These are phyloP conservation scores for Cladorhizidae sp. DNA, from an alignment of 37 sponge, comb jelly and placozoan species.

Conservation along the genomic window DNA sequence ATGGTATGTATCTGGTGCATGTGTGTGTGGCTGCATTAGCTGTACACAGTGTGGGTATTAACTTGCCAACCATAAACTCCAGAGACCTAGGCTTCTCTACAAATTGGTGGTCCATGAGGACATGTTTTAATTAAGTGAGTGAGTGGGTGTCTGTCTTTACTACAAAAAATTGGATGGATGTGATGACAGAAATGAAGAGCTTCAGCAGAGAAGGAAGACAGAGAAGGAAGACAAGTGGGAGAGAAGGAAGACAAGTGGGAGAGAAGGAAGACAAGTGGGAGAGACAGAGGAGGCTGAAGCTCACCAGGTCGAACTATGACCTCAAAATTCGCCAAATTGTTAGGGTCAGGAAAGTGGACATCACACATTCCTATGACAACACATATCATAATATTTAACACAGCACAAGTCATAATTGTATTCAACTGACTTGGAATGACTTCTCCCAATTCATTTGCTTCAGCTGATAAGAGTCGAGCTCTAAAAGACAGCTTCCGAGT, in stretches of 20 bases:
- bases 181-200: no score
- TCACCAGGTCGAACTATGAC: conserved; percentile 65
- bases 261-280: neutral
- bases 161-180: no score
- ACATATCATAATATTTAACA: neutral
- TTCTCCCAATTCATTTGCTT: conserved; percentile 64
- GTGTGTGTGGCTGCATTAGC: no score
- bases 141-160: no score
- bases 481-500: conserved; percentile 59
- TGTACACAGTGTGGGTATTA: no score
- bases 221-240: neutral
- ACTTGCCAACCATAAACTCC: no score
- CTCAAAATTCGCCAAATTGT: conserved; percentile 48
- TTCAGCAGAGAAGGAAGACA: neutral
- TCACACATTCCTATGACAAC: conserved; percentile 47
- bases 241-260: neutral
- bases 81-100: no score
- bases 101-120: no score
- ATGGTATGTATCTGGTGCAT: no score
- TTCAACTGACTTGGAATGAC: conserved; percentile 53
- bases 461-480: conserved; percentile 63
- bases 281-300: neutral
- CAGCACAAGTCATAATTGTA: neutral
- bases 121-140: no score
- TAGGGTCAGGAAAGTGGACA: conserved; percentile 49